Percentiles rank a stretch among this genome's conserved stretches.
phyloP scores from a whole-genome alignment of 2,888 invertebrate genomes.

The Apeira syringaria region DNA sequence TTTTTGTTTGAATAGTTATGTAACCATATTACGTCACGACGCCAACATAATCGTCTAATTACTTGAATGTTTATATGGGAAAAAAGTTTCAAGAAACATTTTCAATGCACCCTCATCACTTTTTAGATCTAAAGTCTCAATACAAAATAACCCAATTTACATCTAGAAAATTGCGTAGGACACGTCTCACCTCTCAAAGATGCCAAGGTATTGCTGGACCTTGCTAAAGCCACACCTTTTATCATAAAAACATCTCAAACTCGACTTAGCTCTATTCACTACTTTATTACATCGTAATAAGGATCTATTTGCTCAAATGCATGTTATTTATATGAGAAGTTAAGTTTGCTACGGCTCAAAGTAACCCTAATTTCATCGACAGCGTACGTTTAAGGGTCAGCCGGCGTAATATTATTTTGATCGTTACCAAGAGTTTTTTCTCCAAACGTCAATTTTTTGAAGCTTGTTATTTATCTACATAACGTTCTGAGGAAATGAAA shows the following conservation, averaged over 20 bases:
- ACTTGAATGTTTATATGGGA: too few species aligned
- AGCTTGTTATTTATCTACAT: constrained; percentile 3
- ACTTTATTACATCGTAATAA: constrained; percentile 7
- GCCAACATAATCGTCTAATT: too few species aligned
- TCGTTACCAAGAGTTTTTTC: constrained; percentile 31
- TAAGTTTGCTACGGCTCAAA: constrained; percentile 9
- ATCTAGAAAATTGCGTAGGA: constrained; percentile 30
- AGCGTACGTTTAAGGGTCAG: constrained; percentile 36
- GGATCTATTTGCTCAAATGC: neutral
- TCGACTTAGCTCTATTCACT: neutral
- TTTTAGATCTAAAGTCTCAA: neutral
- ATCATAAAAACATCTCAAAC: constrained; percentile 1
- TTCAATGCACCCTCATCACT: neutral
- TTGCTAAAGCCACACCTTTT: constrained; percentile 23
- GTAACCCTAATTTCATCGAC: constrained; percentile 40
- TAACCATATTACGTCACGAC: too few species aligned
- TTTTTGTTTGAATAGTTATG: too few species aligned
- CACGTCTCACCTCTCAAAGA: constrained; percentile 23
- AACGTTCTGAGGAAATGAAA: constrained; percentile 1
- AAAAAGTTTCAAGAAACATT: too few species aligned
- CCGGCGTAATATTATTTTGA: constrained; percentile 23
- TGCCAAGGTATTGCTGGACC: constrained; percentile 21
- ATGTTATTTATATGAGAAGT: neutral
- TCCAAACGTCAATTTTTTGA: constrained; percentile 10
- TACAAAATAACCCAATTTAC: constrained; percentile 32